A percentile compares a stretch with the other conserved stretches of the same genome.
phyloP scores from a whole-genome alignment of 2,797 vertebrate species.

The Phrynocephalus vlangalii region DNA sequence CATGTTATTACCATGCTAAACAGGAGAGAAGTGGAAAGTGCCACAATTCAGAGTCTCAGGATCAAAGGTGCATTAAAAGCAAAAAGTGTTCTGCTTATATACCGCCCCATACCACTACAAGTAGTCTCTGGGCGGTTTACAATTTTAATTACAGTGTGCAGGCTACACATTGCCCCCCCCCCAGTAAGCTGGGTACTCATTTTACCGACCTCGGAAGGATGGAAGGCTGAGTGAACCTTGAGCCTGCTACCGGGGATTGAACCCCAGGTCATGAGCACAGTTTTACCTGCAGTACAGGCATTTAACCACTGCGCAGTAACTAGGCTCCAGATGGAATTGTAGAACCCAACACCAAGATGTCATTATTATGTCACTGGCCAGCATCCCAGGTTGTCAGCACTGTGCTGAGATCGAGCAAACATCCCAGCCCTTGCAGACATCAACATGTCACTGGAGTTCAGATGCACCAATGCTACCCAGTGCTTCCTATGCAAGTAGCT shows the following conservation, averaged over 20 bases:
- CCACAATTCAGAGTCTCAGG: background rate
- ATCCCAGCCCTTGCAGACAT: conserved; percentile 12
- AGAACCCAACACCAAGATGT: background rate
- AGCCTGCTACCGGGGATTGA: too few relatives aligned
- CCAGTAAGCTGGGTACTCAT: too few relatives aligned
- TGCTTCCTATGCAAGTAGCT: conserved; percentile 23
- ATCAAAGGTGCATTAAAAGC: background rate
- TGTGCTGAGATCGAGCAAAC: conserved; percentile 1
- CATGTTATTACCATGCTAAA: background rate
- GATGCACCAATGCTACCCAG: background rate
- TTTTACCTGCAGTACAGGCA: too few relatives aligned
- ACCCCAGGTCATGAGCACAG: too few relatives aligned
- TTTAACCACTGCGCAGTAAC: too few relatives aligned
- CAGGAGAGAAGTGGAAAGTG: background rate
- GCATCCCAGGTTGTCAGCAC: background rate
- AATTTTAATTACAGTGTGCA: too few relatives aligned
- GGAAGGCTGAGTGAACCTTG: too few relatives aligned
- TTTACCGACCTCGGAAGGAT: too few relatives aligned
- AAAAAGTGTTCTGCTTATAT: too few relatives aligned
- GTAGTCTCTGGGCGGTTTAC: too few relatives aligned
- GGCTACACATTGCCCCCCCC: too few relatives aligned
- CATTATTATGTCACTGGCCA: background rate
- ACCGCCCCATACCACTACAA: too few relatives aligned
- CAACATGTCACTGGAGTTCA: conserved; percentile 13
- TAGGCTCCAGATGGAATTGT: background rate